Percentiles rank a stretch among this genome's conserved stretches.
Conservation (phyloP, 2,797 vertebrate species). For the Buceros bicornis region DNA sequence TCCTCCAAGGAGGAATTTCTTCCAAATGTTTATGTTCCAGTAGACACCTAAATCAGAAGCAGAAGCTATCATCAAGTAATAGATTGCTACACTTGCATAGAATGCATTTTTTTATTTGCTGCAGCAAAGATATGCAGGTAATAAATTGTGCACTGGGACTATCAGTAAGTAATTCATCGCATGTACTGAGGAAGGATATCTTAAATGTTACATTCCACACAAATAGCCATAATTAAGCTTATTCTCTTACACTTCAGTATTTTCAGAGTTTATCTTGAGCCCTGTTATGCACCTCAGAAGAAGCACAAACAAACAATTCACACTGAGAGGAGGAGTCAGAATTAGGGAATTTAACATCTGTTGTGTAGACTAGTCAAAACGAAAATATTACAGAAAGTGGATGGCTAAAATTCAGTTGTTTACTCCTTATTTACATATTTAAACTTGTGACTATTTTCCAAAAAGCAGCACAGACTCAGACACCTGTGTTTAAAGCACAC, state of each 20-base stretch:
- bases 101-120: constrained; percentile 3
- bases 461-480: not conserved
- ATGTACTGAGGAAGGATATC: not conserved
- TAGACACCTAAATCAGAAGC: constrained; percentile 7
- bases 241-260: not conserved
- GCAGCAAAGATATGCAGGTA: not conserved
- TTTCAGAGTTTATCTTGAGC: not conserved
- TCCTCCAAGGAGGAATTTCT: not conserved
- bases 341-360: not conserved
- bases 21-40: constrained; percentile 1
- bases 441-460: not conserved
- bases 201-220: not conserved
- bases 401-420: not conserved
- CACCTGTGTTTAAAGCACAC: not conserved
- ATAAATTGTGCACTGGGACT: constrained; percentile 16
- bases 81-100: constrained; percentile 16
- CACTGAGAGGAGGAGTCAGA: not conserved
- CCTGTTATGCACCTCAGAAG: not conserved
- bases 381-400: not conserved
- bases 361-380: not conserved
- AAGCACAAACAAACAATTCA: not conserved
- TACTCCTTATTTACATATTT: not conserved
- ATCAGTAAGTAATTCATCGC: not conserved
- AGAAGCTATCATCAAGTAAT: not conserved
- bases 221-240: not conserved